Percentiles rank a stretch among this genome's conserved stretches.
phyloP scores from a whole-genome alignment of 2,888 invertebrate genomes.

The Drosophila demipolita region DNA sequence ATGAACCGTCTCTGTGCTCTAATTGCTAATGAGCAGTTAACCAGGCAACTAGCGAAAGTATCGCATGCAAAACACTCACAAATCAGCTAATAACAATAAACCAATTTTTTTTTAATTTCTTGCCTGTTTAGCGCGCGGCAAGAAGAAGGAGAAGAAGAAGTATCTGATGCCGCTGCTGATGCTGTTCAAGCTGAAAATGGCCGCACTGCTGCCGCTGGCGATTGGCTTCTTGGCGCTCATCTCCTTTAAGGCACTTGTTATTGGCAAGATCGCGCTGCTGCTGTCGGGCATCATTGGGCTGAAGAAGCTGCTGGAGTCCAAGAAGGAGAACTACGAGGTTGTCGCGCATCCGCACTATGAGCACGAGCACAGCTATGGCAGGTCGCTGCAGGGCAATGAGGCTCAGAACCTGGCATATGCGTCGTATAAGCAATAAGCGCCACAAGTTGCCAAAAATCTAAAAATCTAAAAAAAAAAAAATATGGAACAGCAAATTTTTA shows the following conservation, averaged over 20 bases:
- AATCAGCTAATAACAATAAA: slow-evolving; percentile 13
- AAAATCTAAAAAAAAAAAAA: background rate
- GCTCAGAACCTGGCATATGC: slow-evolving; percentile 90
- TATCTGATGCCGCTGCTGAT: slow-evolving; percentile 91
- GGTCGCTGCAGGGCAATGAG: slow-evolving; percentile 87
- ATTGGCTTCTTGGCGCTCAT: slow-evolving; percentile 91
- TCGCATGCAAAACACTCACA: slow-evolving; percentile 47
- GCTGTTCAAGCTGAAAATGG: slow-evolving; percentile 92
- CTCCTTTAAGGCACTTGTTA: slow-evolving; percentile 93
- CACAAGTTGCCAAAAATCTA: slow-evolving; percentile 33
- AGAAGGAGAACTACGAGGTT: slow-evolving; percentile 92
- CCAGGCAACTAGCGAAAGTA: slow-evolving; percentile 72
- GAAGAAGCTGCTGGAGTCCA: slow-evolving; percentile 90
- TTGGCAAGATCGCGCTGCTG: slow-evolving; percentile 93
- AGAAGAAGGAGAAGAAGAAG: slow-evolving; percentile 92
- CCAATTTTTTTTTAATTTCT: background rate
- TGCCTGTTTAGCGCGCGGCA: slow-evolving; percentile 88
- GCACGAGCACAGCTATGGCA: slow-evolving; percentile 88
- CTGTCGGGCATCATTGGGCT: slow-evolving; percentile 90
- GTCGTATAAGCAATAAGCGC: slow-evolving; percentile 85
- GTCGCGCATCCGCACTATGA: slow-evolving; percentile 89
- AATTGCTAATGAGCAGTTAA: slow-evolving; percentile 73
- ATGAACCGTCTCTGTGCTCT: slow-evolving; percentile 60
- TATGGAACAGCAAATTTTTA: slow-evolving; percentile 34
- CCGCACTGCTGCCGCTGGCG: slow-evolving; percentile 91